Evolutionary conservation across 2,113 vertebrate genomes (phyloP), one percentile per base, ranked within the genome.

Genomic region (Lampris incognitus): DNA sequence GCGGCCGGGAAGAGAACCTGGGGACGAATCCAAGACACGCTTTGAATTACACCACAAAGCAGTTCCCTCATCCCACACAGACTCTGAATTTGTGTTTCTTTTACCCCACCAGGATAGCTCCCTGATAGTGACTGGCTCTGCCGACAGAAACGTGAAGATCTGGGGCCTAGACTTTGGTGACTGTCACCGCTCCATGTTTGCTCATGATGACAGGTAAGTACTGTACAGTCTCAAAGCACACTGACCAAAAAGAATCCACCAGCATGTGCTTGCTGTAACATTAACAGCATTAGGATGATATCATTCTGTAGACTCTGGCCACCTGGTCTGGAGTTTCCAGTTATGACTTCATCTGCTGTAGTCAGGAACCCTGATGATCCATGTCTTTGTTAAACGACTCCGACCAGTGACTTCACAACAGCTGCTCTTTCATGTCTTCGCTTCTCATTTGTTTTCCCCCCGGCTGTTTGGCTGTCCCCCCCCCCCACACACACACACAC

Each of bases 81-180:
- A 50, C 4, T 10, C 51, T 24, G 4, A 55, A 52, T 13, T 52
- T 50, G 63, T 44, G 44, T 61, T 51, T 51, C 36, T 71, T 3
- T 5, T 74, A 9, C 44, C 55, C 36, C 2, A 8, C 44, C 81
- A 99, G 98, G 98, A 99, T 70, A 97, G 93, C 70, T 60, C 94
- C 1, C 85, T 99, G 0, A 98, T 99, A 71, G 96, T 95, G 0
- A 99, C 98, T 0, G 98, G 98, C 40, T 99, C 98, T 6, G 97
- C 97, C 2, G 98, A 99, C 85, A 94, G 97, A 60, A 98, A 98
- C 8, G 96, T 99, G 82, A 99, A 99, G 86, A 96, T 99, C 66
- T 99, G 98, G 98, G 98, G 98, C 60, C 78, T 99, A 91, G 98
- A 99, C 87, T 99, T 99, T 3, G 98, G 98, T 6, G 98, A 99